Evolutionary conservation across 2,888 invertebrate species (phyloP), one percentile per base, ranked within the genome.

Genomic region (Mythimna albipuncta): DNA sequence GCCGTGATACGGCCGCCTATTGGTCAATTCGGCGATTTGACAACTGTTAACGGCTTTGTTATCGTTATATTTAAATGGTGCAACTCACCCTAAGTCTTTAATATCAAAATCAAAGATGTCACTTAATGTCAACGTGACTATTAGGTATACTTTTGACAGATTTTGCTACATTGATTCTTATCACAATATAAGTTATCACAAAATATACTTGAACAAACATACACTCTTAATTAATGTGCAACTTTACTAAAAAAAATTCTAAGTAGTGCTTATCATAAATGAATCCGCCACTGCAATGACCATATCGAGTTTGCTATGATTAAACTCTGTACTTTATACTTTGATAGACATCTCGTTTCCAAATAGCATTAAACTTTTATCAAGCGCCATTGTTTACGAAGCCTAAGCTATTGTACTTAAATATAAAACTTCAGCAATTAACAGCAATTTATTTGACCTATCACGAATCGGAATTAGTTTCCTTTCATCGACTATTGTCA

Each of bases 361-460:
- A 58, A 69, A 50, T 41, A n/a, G n/a, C 50, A 26, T 19, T 47
- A n/a, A 68, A 68, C 7, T 58, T 6, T 44, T 26, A 54, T 54
- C 21, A 54, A 44, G 32, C n/a, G 0, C 71, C 32, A 61, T 70
- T 72, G 54, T 72, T 47, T 9, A 11, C 35, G 32, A 19, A 59
- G 10, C 19, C 16, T 16, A 19, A 19, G 41, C 11, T 64, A 11
- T 59, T 32, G n/a, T 9, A 58, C 19, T 58, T 70, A 64, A 64
- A 77, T 44, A 55, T 55, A 77, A 73, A 77, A 64, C 59, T 44
- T 21, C 26, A 21, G n/a, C 44, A 77, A 67, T 77, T 78, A 78
- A 26, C 47, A 26, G 38, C 78, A 10, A 61, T 78, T 64, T 67
- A 68, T 78, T 69, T 69, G 62, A 68, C 68, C 74, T 72, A 77